phyloP scores from a whole-genome alignment of 2,888 invertebrate genomes.

The Erebia ligea region DNA sequence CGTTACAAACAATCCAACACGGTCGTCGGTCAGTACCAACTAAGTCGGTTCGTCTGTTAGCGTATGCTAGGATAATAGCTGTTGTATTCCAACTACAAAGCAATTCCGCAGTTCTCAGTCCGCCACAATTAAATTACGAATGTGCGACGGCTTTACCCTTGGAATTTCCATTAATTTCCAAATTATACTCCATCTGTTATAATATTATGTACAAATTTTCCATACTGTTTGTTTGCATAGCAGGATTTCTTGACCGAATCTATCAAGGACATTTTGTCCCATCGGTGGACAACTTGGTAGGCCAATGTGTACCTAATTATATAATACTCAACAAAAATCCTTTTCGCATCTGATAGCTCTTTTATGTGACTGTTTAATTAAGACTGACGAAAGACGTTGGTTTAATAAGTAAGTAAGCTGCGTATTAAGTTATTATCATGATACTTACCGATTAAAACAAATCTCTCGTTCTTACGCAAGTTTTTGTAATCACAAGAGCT shows the following conservation, averaged over 20 bases:
- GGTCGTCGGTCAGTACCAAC: not conserved
- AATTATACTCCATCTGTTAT: constrained; percentile 29
- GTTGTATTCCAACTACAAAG: constrained; percentile 18
- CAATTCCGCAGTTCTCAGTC: constrained; percentile 29
- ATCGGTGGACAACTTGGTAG: too few relatives aligned
- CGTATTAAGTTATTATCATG: too few relatives aligned
- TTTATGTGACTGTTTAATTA: too few relatives aligned
- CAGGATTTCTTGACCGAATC: not conserved
- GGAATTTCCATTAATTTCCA: constrained; percentile 36
- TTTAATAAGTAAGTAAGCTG: too few relatives aligned
- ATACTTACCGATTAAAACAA: too few relatives aligned
- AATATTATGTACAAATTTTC: not conserved
- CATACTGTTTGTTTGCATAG: not conserved
- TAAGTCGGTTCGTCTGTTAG: not conserved
- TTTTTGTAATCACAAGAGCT: too few relatives aligned
- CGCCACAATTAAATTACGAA: constrained; percentile 38
- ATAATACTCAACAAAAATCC: too few relatives aligned
- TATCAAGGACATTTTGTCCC: too few relatives aligned
- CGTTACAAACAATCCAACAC: not conserved
- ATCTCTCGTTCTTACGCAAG: too few relatives aligned
- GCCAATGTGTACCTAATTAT: too few relatives aligned
- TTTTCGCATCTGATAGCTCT: too few relatives aligned
- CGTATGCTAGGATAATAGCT: constrained; percentile 10
- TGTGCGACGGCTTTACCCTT: constrained; percentile 24
- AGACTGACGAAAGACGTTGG: too few relatives aligned